Base-by-base conservation (phyloP, 1,140 invertebrate species). In the Brachionus rubens region DNA sequence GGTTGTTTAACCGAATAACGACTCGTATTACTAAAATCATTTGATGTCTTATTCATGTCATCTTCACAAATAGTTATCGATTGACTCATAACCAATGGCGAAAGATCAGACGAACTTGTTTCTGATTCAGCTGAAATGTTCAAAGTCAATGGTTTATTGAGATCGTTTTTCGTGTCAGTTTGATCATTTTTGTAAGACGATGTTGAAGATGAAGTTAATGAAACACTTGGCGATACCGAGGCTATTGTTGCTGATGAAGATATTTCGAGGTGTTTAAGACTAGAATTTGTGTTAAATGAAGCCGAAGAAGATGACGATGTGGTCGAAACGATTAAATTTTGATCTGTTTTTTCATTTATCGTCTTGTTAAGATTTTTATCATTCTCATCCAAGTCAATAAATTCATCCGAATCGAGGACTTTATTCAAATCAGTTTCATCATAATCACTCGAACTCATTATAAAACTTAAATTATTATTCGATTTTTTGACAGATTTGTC, bases 401-500 rank as follows among this genome's bases (percentile, higher is more conserved):
- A 65, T 28, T 65, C 59, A 16, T 65, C 59, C 36, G 59, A 65
- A 43, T 65, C 59, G 9, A 65, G 59, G 19, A 65, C 59, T 43
- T 65, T 65, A 65, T 65, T 65, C 59, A 65, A 43, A 43, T 65
- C 59, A n/a, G 59, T 65, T 65, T 65, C 59, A 14, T 59, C 54
- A 28, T 65, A 65, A 65, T 65, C 59, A 65, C 59, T 65, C 19
- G 59, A 43, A 36, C 59, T 65, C 40, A 65, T 41, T 5, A 65
- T 65, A 65, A 65, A 65, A 43, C 59, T 65, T 43, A 65, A 65
- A 43, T 65, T 65, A 14, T 65, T 65, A 28, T 65, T 65, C n/a
- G 59, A 65, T 41, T 65, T 65, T 9, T 36, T 24, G 12, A 6
- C 24, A 19, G 12, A 12, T 24, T 19, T 14, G 9, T 65, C 19